Evolutionary conservation across 1,140 invertebrate species (phyloP).

Genomic region (Dendroctonus ponderosae): DNA sequence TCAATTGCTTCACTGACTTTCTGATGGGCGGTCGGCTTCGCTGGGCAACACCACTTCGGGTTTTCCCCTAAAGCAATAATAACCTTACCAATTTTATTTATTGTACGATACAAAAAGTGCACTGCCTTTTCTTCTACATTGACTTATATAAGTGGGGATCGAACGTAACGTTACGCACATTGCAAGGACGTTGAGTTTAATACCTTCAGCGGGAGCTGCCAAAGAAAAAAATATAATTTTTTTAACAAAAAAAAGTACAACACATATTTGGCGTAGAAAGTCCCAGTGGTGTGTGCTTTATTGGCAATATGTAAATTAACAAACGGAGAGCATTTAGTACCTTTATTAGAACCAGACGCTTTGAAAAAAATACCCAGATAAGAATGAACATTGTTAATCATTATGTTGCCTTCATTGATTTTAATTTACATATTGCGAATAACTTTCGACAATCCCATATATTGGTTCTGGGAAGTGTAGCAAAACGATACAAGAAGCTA

Average conservation of each 20-base stretch:
- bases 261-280: neutral
- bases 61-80: slow-evolving; percentile 46
- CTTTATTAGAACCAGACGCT: too few relatives aligned
- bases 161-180: slow-evolving; percentile 6
- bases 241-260: too few relatives aligned
- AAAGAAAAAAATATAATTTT: slow-evolving; percentile 20
- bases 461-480: too few relatives aligned
- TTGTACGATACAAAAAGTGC: slow-evolving; percentile 20
- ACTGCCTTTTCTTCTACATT: slow-evolving; percentile 21
- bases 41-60: slow-evolving; percentile 34
- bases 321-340: too few relatives aligned
- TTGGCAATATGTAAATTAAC: neutral
- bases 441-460: too few relatives aligned
- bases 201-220: slow-evolving; percentile 24
- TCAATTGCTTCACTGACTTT: slow-evolving; percentile 38
- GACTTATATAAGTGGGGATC: slow-evolving; percentile 5
- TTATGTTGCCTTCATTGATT: too few relatives aligned
- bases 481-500: too few relatives aligned
- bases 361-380: too few relatives aligned
- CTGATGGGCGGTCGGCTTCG: slow-evolving; percentile 38
- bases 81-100: slow-evolving; percentile 42
- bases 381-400: too few relatives aligned
- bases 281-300: neutral
- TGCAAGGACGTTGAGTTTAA: slow-evolving; percentile 13
- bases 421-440: too few relatives aligned